Conservation (phyloP, 2,113 vertebrate species). For the Gila orcuttii region DNA sequence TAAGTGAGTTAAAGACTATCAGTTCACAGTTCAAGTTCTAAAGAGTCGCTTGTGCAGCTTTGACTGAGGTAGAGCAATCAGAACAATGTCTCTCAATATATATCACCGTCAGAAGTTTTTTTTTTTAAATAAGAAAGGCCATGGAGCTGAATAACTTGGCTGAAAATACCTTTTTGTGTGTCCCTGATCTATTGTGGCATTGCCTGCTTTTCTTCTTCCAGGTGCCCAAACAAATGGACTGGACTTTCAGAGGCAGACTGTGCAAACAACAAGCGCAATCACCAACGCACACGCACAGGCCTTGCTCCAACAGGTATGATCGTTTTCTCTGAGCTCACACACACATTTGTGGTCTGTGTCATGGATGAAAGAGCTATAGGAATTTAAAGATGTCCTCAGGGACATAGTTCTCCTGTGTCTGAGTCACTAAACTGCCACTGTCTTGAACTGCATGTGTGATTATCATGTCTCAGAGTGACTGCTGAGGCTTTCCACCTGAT, state of each 20-base stretch:
- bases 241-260: constrained; percentile 96
- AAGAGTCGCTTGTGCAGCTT: constrained; percentile 1
- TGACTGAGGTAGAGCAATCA: background rate
- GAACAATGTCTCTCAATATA: constrained; percentile 41
- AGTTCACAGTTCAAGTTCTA: background rate
- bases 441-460: constrained; percentile 36
- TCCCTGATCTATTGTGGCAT: constrained; percentile 31
- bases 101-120: background rate
- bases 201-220: constrained; percentile 66
- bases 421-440: constrained; percentile 30
- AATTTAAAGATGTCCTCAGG: constrained; percentile 51
- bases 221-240: constrained; percentile 96
- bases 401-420: constrained; percentile 42
- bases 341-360: constrained; percentile 34
- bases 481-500: constrained; percentile 19
- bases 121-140: constrained; percentile 30
- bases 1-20: background rate
- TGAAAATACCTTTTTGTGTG: constrained; percentile 52
- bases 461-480: constrained; percentile 40
- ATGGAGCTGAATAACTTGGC: constrained; percentile 21
- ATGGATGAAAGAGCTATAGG: constrained; percentile 40
- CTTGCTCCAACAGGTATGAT: constrained; percentile 95
- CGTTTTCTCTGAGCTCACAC: background rate
- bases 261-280: constrained; percentile 91
- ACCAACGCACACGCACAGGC: constrained; percentile 97